Conservation (phyloP, 2,888 invertebrate genomes). For the Patella caerulea region DNA sequence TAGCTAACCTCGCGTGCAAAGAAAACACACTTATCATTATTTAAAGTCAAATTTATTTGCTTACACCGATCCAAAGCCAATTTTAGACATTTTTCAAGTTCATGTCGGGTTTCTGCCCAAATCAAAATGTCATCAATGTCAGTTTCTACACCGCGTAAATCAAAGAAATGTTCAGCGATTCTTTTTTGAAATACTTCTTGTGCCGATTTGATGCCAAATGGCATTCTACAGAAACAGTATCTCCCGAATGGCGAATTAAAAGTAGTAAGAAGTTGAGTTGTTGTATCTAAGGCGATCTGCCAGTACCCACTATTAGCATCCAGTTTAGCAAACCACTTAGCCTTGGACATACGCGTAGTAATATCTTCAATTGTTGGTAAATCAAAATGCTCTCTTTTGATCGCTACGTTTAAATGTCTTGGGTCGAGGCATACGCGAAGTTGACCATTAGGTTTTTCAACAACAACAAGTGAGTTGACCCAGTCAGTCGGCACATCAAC, state of each 20-base stretch:
- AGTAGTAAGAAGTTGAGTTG: slow-evolving; percentile 25
- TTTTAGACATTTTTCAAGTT: slow-evolving; percentile 26
- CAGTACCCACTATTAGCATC: slow-evolving; percentile 27
- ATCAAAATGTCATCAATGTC: slow-evolving; percentile 40
- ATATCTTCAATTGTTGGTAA: slow-evolving; percentile 25
- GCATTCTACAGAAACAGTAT: slow-evolving; percentile 24
- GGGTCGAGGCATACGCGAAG: slow-evolving; percentile 30
- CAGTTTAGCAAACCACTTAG: slow-evolving; percentile 26
- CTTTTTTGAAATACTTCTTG: no score
- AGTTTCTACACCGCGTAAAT: slow-evolving; percentile 30
- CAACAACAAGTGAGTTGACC: slow-evolving; percentile 29
- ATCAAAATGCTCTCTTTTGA: slow-evolving; percentile 19
- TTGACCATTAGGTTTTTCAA: slow-evolving; percentile 12
- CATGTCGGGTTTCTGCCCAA: slow-evolving; percentile 22
- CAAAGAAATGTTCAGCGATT: slow-evolving; percentile 29
- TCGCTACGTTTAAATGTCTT: slow-evolving; percentile 31
- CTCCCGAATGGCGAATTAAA: slow-evolving; percentile 26
- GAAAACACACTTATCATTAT: no score
- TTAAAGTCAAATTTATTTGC: no score
- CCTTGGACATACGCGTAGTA: slow-evolving; percentile 16
- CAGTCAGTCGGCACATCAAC: slow-evolving; percentile 31
- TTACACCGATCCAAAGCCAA: slow-evolving; percentile 22
- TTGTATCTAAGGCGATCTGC: slow-evolving; percentile 27
- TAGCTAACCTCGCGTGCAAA: no score
- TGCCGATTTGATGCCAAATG: slow-evolving; percentile 36